Evolutionary conservation across 2,888 invertebrate genomes (phyloP).

Genomic region (Polymixis flavicincta): DNA sequence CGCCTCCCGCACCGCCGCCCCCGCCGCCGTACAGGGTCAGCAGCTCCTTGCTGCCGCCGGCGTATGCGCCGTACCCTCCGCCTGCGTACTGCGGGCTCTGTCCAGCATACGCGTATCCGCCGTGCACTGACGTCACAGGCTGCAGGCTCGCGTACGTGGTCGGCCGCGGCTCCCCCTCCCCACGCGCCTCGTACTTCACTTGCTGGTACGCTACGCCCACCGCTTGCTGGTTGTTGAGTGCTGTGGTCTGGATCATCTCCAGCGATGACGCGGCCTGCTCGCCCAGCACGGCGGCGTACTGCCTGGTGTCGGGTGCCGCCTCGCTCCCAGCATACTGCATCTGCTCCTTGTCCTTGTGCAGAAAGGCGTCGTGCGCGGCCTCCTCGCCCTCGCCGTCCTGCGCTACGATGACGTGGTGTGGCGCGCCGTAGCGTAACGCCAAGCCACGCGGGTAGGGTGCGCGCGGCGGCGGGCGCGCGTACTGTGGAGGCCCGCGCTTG

Average conservation of each 20-base stretch:
- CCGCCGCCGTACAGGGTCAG: conserved; percentile 81
- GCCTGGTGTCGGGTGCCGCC: conserved; percentile 73
- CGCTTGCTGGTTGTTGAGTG: conserved; percentile 83
- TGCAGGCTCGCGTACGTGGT: conserved; percentile 92
- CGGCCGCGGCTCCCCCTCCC: conserved; percentile 80
- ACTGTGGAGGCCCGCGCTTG: conserved; percentile 73
- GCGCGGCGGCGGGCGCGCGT: conserved; percentile 69
- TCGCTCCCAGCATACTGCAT: conserved; percentile 75
- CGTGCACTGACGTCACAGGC: conserved; percentile 90
- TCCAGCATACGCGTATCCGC: conserved; percentile 81
- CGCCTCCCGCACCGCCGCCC: conserved; percentile 68
- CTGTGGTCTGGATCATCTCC: conserved; percentile 85
- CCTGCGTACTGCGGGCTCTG: conserved; percentile 81
- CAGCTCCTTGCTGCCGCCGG: conserved; percentile 75
- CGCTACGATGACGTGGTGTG: conserved; percentile 82
- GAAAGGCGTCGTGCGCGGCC: conserved; percentile 79
- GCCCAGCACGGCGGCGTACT: conserved; percentile 77
- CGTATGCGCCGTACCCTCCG: conserved; percentile 72
- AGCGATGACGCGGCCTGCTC: conserved; percentile 79
- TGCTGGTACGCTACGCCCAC: conserved; percentile 85
- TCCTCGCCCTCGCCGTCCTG: conserved; percentile 79
- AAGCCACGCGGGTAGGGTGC: conserved; percentile 76
- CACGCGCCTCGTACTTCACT: conserved; percentile 87
- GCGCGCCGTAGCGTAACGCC: conserved; percentile 81
- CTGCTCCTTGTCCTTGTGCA: conserved; percentile 79